Evolutionary conservation across 2,113 vertebrate species (phyloP).

Genomic region (Euleptes europaea): DNA sequence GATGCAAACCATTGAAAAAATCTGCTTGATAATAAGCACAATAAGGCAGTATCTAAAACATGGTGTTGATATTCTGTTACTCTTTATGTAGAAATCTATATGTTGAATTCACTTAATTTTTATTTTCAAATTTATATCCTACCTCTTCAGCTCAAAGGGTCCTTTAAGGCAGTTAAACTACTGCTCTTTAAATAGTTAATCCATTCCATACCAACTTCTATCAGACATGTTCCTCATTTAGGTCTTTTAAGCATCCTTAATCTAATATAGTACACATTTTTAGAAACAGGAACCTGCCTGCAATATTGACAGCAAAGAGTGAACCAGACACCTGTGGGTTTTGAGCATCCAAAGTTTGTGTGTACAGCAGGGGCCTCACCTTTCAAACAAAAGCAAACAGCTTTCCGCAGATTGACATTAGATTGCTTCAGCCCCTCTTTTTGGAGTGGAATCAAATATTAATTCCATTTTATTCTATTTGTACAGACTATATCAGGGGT

Average conservation of each 20-base stretch:
- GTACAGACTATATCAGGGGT: background rate
- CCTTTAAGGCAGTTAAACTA: background rate
- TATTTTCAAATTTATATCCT: background rate
- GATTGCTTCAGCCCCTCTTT: background rate
- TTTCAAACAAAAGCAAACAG: background rate
- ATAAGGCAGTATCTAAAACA: constrained; percentile 43
- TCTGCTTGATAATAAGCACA: constrained; percentile 38
- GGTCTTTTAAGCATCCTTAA: constrained; percentile 8
- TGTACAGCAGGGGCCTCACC: background rate
- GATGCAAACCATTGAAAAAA: background rate
- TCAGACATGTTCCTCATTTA: background rate
- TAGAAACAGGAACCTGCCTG: background rate
- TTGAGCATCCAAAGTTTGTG: background rate
- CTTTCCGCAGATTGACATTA: background rate
- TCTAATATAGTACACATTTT: background rate
- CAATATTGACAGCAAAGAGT: background rate
- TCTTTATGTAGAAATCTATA: background rate
- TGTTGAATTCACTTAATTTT: background rate
- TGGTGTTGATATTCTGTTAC: background rate
- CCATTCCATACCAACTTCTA: background rate
- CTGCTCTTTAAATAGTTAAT: background rate
- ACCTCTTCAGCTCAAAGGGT: background rate
- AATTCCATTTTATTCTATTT: background rate
- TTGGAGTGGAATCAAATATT: background rate
- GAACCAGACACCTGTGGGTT: constrained; percentile 14